phyloP scores from a whole-genome alignment of 2,888 invertebrate genomes.

The Parapristionchus giblindavisi region DNA sequence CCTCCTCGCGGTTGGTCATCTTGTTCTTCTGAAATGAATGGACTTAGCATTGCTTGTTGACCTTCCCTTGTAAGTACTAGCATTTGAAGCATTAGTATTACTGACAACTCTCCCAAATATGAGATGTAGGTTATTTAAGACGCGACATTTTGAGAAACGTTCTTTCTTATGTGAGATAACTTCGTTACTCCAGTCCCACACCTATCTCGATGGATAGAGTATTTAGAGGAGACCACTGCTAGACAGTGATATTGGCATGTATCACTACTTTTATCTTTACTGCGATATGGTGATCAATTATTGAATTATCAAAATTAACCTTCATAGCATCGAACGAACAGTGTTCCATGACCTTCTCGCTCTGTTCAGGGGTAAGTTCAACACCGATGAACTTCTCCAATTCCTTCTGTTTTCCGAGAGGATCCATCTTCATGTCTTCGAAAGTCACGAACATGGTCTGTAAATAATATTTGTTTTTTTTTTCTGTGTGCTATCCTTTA shows the following conservation, averaged over 20 bases:
- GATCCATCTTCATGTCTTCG: slow-evolving; percentile 75
- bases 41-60: too few species aligned
- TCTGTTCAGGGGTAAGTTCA: slow-evolving; percentile 71
- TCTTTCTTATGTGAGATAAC: too few species aligned
- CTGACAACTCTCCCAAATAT: too few species aligned
- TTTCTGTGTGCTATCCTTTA: not conserved
- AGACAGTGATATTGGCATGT: not conserved
- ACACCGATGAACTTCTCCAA: slow-evolving; percentile 82
- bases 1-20: slow-evolving; percentile 77
- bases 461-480: not conserved
- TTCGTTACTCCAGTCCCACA: too few species aligned
- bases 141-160: too few species aligned
- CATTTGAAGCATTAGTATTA: too few species aligned
- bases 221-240: not conserved
- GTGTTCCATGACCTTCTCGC: slow-evolving; percentile 79
- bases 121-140: too few species aligned
- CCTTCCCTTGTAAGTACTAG: too few species aligned
- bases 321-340: slow-evolving; percentile 83
- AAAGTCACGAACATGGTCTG: slow-evolving; percentile 68
- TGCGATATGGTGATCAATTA: too few species aligned
- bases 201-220: too few species aligned
- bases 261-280: not conserved
- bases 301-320: not conserved
- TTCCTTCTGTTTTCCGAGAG: slow-evolving; percentile 77
- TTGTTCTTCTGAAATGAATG: slow-evolving; percentile 75